These are phyloP conservation scores for Marasmarcha lunaedactyla DNA, from an alignment of 2,888 invertebrate species.

Conservation along the genomic window DNA sequence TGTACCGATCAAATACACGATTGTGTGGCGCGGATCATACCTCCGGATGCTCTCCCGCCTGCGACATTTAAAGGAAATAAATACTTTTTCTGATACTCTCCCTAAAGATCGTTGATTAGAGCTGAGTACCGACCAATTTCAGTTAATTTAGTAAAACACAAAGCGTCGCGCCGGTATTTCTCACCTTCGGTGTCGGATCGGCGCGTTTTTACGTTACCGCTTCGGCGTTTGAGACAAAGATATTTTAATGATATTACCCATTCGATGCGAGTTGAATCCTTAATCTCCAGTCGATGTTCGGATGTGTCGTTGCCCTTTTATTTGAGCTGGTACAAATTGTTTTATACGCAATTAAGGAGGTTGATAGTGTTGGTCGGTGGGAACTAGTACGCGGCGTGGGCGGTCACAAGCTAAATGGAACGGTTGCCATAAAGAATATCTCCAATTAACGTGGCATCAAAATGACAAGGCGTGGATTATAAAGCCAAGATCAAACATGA, in stretches of 20 bases:
- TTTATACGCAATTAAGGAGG: conserved; percentile 50
- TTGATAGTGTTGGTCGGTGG: conserved; percentile 34
- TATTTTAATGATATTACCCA: conserved; percentile 69
- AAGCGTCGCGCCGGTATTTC: conserved; percentile 48
- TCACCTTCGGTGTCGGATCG: conserved; percentile 54
- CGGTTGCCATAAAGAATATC: conserved; percentile 19
- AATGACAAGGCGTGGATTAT: conserved; percentile 17
- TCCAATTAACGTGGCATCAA: conserved; percentile 49
- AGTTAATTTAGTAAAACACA: conserved; percentile 40
- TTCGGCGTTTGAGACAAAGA: conserved; percentile 62
- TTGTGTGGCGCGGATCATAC: conserved; percentile 38
- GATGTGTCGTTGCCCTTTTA: conserved; percentile 61
- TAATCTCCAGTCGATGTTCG: conserved; percentile 45
- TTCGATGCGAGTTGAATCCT: conserved; percentile 62
- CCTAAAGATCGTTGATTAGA: conserved; percentile 23
- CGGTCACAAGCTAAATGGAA: conserved; percentile 62
- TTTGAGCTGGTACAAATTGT: conserved; percentile 61
- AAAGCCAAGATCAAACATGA: not conserved
- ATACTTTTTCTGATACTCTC: conserved; percentile 21
- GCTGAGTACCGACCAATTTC: conserved; percentile 33
- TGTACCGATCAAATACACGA: conserved; percentile 58
- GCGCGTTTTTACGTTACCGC: conserved; percentile 49
- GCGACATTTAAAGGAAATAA: conserved; percentile 20
- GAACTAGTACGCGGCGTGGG: conserved; percentile 61
- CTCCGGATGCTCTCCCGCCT: conserved; percentile 13